Evolutionary conservation across 2,888 invertebrate genomes (phyloP).

Genomic region (Sicus ferrugineus): DNA sequence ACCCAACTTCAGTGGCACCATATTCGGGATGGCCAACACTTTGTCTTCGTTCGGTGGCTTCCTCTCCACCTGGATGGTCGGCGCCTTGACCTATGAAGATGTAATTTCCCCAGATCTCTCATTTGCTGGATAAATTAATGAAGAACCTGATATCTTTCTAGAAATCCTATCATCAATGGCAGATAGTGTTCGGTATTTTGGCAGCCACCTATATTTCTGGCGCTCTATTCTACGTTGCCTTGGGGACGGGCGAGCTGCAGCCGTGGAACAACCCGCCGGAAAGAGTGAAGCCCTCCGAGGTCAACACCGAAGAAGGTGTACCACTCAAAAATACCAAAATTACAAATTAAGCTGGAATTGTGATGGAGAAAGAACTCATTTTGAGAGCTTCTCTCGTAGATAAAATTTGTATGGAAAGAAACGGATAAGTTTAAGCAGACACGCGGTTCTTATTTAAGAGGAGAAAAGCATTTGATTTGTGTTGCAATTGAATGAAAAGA

Average conservation of each 20-base stretch:
- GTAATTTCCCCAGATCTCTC: constrained; percentile 64
- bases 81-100: constrained; percentile 75
- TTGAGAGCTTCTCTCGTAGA: not conserved
- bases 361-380: too few species aligned
- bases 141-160: constrained; percentile 51
- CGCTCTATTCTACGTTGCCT: constrained; percentile 68
- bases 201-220: constrained; percentile 76
- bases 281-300: constrained; percentile 48
- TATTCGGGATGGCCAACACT: constrained; percentile 89
- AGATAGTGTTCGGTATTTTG: constrained; percentile 82
- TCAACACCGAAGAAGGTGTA: constrained; percentile 59
- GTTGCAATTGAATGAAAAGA: not conserved
- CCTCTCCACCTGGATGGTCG: constrained; percentile 83
- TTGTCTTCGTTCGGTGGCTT: constrained; percentile 84
- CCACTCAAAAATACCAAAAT: constrained; percentile 62
- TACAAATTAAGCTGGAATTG: constrained; percentile 41
- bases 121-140: not conserved
- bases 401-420: not conserved
- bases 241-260: constrained; percentile 73
- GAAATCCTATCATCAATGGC: constrained; percentile 82
- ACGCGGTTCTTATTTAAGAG: too few species aligned
- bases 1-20: constrained; percentile 87
- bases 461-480: too few species aligned
- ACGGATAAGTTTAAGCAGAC: not conserved
- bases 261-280: constrained; percentile 67